Conservation (phyloP, 2,113 vertebrate genomes). For the Oceanodroma tethys region DNA sequence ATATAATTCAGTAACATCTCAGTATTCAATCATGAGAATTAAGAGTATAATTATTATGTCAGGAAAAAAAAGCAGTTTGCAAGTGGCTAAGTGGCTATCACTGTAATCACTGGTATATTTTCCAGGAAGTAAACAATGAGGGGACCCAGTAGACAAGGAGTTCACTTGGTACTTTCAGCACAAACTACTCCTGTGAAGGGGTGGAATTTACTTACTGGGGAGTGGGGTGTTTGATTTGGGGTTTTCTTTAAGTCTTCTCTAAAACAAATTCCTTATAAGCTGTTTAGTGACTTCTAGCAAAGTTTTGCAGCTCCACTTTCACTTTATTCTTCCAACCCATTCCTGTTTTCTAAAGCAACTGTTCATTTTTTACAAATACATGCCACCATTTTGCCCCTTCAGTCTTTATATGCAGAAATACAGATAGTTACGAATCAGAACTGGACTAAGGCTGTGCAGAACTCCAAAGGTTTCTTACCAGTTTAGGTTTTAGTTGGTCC, state of each 20-base stretch:
- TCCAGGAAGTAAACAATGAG: background rate
- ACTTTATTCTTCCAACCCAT: background rate
- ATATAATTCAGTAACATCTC: background rate
- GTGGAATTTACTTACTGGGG: background rate
- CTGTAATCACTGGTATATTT: background rate
- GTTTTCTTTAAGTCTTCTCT: background rate
- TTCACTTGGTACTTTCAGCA: background rate
- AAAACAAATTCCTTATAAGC: background rate
- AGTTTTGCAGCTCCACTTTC: background rate
- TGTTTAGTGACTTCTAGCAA: background rate
- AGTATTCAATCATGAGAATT: background rate
- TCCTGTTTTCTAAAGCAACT: background rate
- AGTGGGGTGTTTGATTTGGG: background rate
- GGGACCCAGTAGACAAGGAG: background rate
- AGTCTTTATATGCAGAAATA: background rate
- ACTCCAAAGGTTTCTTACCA: conserved; percentile 73
- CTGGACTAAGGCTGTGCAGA: background rate
- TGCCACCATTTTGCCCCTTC: background rate
- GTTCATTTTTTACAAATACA: background rate
- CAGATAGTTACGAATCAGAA: background rate
- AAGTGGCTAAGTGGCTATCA: background rate
- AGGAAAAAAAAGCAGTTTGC: background rate
- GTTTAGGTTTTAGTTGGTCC: conserved; percentile 95
- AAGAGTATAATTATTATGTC: background rate
- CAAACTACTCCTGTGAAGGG: background rate